A percentile compares a stretch with the other conserved stretches of the same genome.
Conservation (phyloP, 64 coral and sea anemone species). For the Montipora foliosa region DNA sequence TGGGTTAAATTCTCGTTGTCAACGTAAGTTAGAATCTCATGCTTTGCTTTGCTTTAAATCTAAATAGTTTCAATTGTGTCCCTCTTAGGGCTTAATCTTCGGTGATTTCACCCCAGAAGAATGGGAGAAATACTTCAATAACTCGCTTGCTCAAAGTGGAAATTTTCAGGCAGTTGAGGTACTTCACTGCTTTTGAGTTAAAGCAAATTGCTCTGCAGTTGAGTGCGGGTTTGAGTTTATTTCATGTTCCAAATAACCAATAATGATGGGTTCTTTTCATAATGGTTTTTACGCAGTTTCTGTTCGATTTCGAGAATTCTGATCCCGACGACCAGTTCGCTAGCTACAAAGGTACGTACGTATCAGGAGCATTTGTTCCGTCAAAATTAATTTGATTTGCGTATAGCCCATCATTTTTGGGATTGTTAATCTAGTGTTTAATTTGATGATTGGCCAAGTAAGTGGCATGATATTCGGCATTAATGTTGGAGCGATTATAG, state of each 20-base stretch:
- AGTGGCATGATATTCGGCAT: too few species aligned
- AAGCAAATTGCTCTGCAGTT: not conserved
- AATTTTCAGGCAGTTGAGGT: slow-evolving; percentile 84
- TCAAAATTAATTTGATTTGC: not conserved
- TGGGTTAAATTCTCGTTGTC: not conserved
- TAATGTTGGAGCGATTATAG: too few species aligned
- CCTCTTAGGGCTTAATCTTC: slow-evolving; percentile 71
- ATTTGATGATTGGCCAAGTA: too few species aligned
- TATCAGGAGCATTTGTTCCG: not conserved
- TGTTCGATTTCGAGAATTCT: slow-evolving; percentile 80
- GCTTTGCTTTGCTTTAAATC: not conserved
- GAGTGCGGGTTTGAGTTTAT: not conserved
- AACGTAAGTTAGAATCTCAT: not conserved
- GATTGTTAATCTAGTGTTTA: too few species aligned
- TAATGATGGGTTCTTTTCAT: not conserved
- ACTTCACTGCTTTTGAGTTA: not conserved
- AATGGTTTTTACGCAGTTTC: slow-evolving; percentile 62
- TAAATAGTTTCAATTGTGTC: not conserved
- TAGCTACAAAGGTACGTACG: slow-evolving; percentile 12
- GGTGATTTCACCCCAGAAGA: slow-evolving; percentile 89
- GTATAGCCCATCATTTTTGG: too few species aligned
- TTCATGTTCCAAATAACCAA: too few species aligned
- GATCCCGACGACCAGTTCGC: slow-evolving; percentile 68
- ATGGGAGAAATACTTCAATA: slow-evolving; percentile 80
- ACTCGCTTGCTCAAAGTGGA: slow-evolving; percentile 56